phyloP scores from a whole-genome alignment of 2,797 vertebrate genomes.

The Hydrophis major region DNA sequence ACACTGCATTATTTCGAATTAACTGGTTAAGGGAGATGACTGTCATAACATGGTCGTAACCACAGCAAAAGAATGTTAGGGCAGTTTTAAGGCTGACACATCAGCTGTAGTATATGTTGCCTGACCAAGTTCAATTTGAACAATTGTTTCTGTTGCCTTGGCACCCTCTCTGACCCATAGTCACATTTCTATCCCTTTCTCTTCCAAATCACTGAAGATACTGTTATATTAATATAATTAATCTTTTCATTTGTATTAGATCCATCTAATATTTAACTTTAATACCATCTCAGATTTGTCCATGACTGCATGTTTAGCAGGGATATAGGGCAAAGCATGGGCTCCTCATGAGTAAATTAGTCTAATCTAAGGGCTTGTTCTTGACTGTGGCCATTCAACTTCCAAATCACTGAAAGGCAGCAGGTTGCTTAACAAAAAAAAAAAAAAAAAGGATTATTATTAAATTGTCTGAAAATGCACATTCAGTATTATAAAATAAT shows the following conservation, averaged over 20 bases:
- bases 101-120: neutral
- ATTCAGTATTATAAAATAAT: neutral
- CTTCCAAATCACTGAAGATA: neutral
- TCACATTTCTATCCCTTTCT: neutral
- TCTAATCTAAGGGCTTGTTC: neutral
- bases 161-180: neutral
- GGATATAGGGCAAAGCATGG: neutral
- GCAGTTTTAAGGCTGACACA: neutral
- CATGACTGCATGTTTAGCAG: neutral
- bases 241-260: neutral
- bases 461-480: neutral
- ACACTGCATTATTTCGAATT: neutral
- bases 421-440: neutral
- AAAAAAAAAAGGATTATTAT: neutral
- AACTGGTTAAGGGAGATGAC: neutral
- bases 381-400: neutral
- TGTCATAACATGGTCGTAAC: neutral
- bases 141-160: neutral
- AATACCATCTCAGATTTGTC: neutral
- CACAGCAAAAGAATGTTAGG: neutral
- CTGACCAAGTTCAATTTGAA: neutral
- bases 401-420: neutral
- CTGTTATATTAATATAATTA: neutral
- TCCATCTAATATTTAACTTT: neutral
- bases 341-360: neutral